A percentile compares a stretch with the other conserved stretches of the same genome.
Evolutionary conservation across 2,113 vertebrate species (phyloP).

Genomic region (Lanius ludovicianus): DNA sequence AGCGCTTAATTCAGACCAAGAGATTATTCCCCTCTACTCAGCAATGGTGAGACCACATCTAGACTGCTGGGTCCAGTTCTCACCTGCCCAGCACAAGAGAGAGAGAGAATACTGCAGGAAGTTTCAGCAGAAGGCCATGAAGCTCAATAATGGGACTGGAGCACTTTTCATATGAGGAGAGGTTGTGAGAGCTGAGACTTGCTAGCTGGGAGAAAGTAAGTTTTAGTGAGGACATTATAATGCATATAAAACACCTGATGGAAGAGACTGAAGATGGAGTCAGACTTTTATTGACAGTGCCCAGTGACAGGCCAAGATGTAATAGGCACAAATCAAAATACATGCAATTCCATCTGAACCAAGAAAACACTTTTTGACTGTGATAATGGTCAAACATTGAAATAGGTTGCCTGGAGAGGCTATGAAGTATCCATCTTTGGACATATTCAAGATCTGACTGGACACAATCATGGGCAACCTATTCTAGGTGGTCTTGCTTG

Average conservation of each 20-base stretch:
- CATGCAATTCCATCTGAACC: not conserved
- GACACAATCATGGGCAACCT: not conserved
- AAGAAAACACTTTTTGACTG: not conserved
- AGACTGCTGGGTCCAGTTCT: not conserved
- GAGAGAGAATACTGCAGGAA: not conserved
- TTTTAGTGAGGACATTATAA: not conserved
- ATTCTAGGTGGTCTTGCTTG: not conserved
- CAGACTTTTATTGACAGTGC: not conserved
- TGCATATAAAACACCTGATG: not conserved
- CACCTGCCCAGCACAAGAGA: not conserved
- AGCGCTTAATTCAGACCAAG: not conserved
- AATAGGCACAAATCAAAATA: not conserved
- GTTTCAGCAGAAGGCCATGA: not conserved
- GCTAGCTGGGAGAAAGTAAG: not conserved
- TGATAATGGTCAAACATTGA: not conserved
- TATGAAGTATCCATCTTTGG: not conserved
- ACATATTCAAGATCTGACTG: not conserved
- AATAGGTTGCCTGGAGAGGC: not conserved
- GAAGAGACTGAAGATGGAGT: not conserved
- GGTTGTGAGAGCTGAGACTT: not conserved
- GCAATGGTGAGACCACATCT: not conserved
- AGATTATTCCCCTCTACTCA: not conserved
- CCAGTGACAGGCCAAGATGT: not conserved
- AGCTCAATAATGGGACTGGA: not conserved
- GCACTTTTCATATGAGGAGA: not conserved